Base-by-base conservation (phyloP, 2,888 invertebrate species). In the Drosophila infuscata region DNA sequence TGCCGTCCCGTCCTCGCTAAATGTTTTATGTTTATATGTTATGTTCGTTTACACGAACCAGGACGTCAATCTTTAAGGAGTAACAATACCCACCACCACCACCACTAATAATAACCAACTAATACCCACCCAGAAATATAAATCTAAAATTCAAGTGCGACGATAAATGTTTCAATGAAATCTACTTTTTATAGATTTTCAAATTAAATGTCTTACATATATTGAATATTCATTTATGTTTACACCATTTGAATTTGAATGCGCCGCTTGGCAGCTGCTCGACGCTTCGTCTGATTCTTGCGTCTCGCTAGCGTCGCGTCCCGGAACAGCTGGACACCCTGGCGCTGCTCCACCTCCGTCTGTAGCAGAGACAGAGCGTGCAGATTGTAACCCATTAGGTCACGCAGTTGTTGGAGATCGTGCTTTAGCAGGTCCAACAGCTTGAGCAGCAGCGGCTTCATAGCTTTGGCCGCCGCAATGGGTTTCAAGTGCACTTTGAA, bases 311-410 rank as follows among this genome's bases (percentile, higher is more conserved):
- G 93, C 0, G 95, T 95, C 0, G 96, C 96, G 83, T 98, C 98
- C 68, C 94, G 94, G 94, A 98, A 98, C 79, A 97, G 93, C 83
- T 95, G 95, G 32, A 97, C 95, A 60, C 96, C 95, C 81, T 96
- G 96, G 2, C 94, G 94, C 77, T 96, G 95, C 93, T 98, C 98
- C 15, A 97, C 94, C 76, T 96, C 95, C 62, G 95, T 94, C 88
- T 96, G 96, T 59, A 97, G 91, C 93, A 96, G 96, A 70, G 95
- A 95, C 89, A 99, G 94, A 0, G 96, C 97, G 91, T 97, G 96
- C 76, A 96, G 93, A 93, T 99, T 99, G 92, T 95, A 96, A 6
- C 98, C 98, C 54, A 97, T 95, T 88, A 95, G 94, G 92, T 98
- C 97, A 95, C 98, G 94, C 20, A 94, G 72, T 8, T 91, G 87